phyloP scores from a whole-genome alignment of 2,113 vertebrate genomes.

The Burhinus oedicnemus region DNA sequence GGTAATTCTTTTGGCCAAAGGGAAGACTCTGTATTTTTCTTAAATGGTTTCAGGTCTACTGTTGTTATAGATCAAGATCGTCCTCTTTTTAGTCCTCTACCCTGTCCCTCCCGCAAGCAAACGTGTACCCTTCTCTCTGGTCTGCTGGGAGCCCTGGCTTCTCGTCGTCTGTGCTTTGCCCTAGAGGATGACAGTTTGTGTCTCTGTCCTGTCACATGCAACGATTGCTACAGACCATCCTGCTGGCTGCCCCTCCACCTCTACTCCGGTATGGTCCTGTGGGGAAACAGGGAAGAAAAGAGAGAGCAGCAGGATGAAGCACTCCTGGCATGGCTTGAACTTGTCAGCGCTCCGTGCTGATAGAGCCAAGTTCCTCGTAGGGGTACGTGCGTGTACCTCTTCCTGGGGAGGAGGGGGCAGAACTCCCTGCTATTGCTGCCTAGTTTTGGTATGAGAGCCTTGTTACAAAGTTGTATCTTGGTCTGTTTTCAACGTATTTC shows the following conservation, averaged over 20 bases:
- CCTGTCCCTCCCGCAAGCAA: background rate
- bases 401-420: background rate
- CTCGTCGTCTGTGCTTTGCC: background rate
- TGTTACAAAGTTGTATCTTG: background rate
- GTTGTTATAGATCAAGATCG: background rate
- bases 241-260: background rate
- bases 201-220: background rate
- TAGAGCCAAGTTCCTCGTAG: background rate
- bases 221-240: rapidly evolving
- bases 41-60: background rate
- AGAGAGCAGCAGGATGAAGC: background rate
- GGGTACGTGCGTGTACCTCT: background rate
- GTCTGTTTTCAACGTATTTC: background rate
- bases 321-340: background rate
- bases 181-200: background rate
- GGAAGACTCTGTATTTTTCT: background rate
- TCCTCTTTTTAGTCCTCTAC: background rate
- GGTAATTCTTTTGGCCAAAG: background rate
- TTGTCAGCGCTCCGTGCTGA: background rate
- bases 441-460: background rate
- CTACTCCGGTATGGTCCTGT: background rate
- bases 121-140: background rate
- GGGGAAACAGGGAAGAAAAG: background rate
- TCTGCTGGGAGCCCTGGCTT: background rate
- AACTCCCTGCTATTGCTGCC: background rate